Evolutionary conservation across 2,888 invertebrate genomes (phyloP).

Genomic region (Pemphredon lugubris): DNA sequence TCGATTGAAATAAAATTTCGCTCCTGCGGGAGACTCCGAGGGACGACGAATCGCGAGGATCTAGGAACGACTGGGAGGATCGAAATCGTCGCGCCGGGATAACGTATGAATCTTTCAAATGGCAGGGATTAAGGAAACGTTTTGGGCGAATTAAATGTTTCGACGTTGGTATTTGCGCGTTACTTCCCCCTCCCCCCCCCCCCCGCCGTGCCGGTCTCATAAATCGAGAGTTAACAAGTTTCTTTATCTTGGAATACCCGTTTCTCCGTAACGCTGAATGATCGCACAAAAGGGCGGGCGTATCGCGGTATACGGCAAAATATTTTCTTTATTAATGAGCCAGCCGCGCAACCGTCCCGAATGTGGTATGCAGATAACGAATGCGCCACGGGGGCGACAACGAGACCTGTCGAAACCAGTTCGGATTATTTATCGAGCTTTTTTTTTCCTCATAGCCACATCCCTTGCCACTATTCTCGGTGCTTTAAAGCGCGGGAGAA

Average conservation of each 20-base stretch:
- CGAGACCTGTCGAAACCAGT: constrained; percentile 64
- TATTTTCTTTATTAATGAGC: constrained; percentile 57
- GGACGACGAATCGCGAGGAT: no score
- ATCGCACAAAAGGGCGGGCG: not conserved
- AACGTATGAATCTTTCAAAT: no score
- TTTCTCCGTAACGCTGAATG: no score
- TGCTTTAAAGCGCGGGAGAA: constrained; percentile 44
- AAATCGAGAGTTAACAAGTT: no score
- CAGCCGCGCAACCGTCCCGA: constrained; percentile 22
- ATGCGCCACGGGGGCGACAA: constrained; percentile 41
- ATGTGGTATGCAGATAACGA: constrained; percentile 47
- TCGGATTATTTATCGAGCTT: constrained; percentile 60
- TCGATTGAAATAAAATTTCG: constrained; percentile 33
- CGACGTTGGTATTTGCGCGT: no score
- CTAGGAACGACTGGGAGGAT: no score
- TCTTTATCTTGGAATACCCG: no score
- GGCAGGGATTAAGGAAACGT: no score
- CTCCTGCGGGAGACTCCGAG: not conserved
- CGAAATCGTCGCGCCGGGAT: no score
- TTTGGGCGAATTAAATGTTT: no score
- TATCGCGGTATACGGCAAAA: not conserved
- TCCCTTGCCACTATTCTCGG: constrained; percentile 35
- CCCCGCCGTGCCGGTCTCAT: no score
- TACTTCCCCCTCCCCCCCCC: no score
- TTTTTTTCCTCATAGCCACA: constrained; percentile 31